Conservation (phyloP, 2,113 vertebrate genomes). For the Coptodon bakossiorum region DNA sequence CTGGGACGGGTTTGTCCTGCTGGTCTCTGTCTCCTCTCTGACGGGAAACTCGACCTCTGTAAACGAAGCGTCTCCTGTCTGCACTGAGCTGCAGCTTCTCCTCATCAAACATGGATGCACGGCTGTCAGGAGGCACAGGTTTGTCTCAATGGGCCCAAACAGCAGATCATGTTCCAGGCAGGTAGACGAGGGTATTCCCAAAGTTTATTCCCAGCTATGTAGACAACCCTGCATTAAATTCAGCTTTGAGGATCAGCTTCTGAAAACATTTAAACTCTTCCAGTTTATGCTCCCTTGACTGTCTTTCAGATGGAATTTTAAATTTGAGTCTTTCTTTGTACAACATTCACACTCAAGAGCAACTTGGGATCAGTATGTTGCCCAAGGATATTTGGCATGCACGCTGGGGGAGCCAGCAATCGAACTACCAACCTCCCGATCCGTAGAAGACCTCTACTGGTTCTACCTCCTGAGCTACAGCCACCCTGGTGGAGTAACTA, state of each 20-base stretch:
- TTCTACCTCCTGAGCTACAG: background rate
- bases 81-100: background rate
- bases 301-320: background rate
- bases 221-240: background rate
- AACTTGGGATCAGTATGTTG: background rate
- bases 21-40: background rate
- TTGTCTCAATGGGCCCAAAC: background rate
- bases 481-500: background rate
- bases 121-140: background rate
- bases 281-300: background rate
- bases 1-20: background rate
- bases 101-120: background rate
- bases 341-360: background rate
- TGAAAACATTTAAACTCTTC: too few species aligned
- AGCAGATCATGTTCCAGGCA: background rate
- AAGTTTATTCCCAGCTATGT: background rate
- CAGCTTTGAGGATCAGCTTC: background rate
- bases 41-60: background rate
- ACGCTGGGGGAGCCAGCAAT: fast-evolving
- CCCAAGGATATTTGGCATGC: background rate
- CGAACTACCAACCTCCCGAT: background rate
- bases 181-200: background rate
- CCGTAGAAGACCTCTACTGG: background rate
- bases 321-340: background rate
- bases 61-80: fast-evolving